Evolutionary conservation across 1,140 invertebrate genomes (phyloP).

Genomic region (Cotesia glomerata): DNA sequence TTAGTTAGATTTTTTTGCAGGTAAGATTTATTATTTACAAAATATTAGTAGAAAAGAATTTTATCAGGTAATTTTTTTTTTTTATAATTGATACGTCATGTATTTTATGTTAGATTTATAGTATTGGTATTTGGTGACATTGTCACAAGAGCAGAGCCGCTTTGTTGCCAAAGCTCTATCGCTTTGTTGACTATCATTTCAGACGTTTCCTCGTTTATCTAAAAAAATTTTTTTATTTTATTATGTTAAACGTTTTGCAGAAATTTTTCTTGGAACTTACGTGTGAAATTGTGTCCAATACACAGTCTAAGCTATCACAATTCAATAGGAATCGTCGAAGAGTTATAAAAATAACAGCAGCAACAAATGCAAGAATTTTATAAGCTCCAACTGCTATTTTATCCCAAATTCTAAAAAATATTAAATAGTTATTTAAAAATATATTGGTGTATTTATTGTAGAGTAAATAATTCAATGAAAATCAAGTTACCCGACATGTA

Average conservation of each 20-base stretch:
- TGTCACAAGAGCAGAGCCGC: constrained; percentile 54
- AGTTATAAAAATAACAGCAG: constrained; percentile 75
- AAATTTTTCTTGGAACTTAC: constrained; percentile 18
- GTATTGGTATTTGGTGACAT: constrained; percentile 33
- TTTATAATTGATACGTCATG: not conserved
- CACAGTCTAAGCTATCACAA: constrained; percentile 66
- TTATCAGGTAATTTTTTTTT: not conserved
- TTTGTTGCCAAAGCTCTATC: constrained; percentile 78
- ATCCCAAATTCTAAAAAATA: constrained; percentile 79
- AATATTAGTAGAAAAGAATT: constrained; percentile 9
- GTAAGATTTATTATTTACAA: not conserved
- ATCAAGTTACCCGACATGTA: too few relatives aligned
- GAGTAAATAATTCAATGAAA: too few relatives aligned
- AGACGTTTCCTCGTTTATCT: constrained; percentile 78
- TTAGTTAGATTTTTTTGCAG: not conserved
- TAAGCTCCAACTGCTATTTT: constrained; percentile 84
- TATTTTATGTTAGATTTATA: constrained; percentile 9
- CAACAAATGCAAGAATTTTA: constrained; percentile 81
- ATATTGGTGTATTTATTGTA: too few relatives aligned
- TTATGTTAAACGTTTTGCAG: not conserved
- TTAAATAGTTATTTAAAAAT: too few relatives aligned
- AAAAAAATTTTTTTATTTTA: constrained; percentile 30
- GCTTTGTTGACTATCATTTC: constrained; percentile 81
- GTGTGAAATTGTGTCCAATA: constrained; percentile 73
- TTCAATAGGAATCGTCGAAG: constrained; percentile 71